phyloP scores from a whole-genome alignment of 1,140 invertebrate genomes.

The Gerris buenoi region DNA sequence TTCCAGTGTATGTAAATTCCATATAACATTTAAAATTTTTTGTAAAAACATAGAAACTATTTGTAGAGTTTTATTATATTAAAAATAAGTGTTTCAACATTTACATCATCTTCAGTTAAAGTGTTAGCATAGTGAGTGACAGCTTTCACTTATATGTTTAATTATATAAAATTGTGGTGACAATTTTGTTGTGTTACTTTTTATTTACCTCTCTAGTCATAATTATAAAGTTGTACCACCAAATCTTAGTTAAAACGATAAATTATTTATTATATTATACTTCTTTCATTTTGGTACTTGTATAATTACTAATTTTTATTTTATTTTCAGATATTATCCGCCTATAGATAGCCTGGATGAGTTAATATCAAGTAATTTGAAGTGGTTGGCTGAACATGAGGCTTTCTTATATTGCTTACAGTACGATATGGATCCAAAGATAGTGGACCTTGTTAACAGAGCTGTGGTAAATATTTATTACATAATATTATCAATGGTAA shows the following conservation, averaged over 20 bases:
- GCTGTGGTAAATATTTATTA: background rate
- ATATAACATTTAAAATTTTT: background rate
- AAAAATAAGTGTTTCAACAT: too few relatives aligned
- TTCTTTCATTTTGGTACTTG: too few relatives aligned
- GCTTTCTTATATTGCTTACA: background rate
- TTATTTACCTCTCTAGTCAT: too few relatives aligned
- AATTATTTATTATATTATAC: background rate
- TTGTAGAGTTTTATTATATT: too few relatives aligned
- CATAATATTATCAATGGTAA: too few relatives aligned
- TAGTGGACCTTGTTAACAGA: background rate
- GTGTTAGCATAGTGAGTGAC: background rate
- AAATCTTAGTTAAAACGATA: background rate
- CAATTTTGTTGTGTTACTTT: too few relatives aligned
- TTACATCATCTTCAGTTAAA: background rate
- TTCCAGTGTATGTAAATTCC: constrained; percentile 7
- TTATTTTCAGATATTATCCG: background rate
- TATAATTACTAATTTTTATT: background rate
- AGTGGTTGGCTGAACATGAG: background rate
- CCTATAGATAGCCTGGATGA: background rate
- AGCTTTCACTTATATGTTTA: background rate
- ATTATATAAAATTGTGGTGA: too few relatives aligned
- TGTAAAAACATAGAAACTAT: too few relatives aligned
- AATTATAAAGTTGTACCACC: too few relatives aligned
- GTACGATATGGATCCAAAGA: background rate
- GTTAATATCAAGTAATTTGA: background rate